A percentile compares a stretch with the other conserved stretches of the same genome.
Evolutionary conservation across 2,888 invertebrate species (phyloP).

Genomic region (Eristalis tenax): DNA sequence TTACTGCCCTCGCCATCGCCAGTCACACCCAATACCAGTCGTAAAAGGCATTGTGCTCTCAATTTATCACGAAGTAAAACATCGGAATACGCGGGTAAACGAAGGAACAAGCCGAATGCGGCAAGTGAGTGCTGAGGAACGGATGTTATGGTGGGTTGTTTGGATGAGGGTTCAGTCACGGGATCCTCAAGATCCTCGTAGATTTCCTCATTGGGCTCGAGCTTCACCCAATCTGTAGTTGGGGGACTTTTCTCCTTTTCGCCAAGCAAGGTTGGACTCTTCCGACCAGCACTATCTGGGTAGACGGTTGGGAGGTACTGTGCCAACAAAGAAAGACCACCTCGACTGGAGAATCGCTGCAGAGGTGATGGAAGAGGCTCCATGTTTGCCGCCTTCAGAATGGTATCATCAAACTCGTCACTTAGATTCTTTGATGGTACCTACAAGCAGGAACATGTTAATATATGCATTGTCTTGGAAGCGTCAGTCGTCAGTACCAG

Average conservation of each 20-base stretch:
- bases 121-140: slow-evolving; percentile 95
- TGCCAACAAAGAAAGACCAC: slow-evolving; percentile 93
- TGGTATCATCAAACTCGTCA: slow-evolving; percentile 74
- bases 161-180: slow-evolving; percentile 82
- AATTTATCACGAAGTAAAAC: slow-evolving; percentile 91
- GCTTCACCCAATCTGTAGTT: slow-evolving; percentile 81
- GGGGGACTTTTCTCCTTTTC: slow-evolving; percentile 81
- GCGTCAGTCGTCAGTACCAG: slow-evolving; percentile 72
- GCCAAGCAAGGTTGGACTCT: slow-evolving; percentile 82
- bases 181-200: slow-evolving; percentile 85
- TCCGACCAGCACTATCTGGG: slow-evolving; percentile 86
- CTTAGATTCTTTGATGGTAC: slow-evolving; percentile 71
- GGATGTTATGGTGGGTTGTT: slow-evolving; percentile 83
- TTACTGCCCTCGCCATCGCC: slow-evolving; percentile 95
- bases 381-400: slow-evolving; percentile 77
- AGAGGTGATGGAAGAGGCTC: slow-evolving; percentile 83
- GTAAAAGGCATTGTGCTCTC: slow-evolving; percentile 91
- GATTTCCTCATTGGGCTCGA: slow-evolving; percentile 84
- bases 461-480: background rate
- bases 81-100: slow-evolving; percentile 95
- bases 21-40: slow-evolving; percentile 93
- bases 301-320: slow-evolving; percentile 94
- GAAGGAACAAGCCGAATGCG: slow-evolving; percentile 93
- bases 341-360: slow-evolving; percentile 93
- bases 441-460: slow-evolving; percentile 28